phyloP scores from a whole-genome alignment of 2,113 vertebrate genomes.

The Antechinus stuartii region DNA sequence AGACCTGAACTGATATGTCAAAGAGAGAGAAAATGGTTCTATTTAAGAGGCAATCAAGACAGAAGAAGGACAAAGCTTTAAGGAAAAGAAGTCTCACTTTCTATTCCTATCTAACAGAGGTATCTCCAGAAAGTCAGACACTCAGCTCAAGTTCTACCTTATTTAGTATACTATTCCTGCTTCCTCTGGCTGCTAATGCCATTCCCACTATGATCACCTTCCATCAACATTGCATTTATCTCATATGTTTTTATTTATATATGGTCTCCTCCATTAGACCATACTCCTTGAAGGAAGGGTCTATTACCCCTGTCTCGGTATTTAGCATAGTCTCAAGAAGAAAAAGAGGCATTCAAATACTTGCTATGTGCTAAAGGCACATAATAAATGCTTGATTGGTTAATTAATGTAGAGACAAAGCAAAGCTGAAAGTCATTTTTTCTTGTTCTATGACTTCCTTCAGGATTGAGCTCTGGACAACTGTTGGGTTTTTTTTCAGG shows the following conservation, averaged over 20 bases:
- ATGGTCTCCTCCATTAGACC: background rate
- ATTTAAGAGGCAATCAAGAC: background rate
- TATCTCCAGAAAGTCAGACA: background rate
- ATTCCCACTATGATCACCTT: background rate
- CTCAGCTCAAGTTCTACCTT: background rate
- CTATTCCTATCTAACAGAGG: background rate
- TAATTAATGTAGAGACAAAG: background rate
- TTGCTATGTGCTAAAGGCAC: background rate
- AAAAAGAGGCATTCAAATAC: background rate
- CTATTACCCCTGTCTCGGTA: background rate
- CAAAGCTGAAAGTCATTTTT: background rate
- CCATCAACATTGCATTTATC: background rate
- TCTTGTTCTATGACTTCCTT: background rate
- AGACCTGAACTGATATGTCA: background rate
- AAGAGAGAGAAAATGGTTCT: background rate
- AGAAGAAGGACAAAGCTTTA: background rate
- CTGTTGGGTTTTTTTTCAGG: background rate
- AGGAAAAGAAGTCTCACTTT: background rate
- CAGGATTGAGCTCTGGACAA: background rate
- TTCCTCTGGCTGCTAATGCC: background rate
- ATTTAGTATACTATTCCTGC: background rate
- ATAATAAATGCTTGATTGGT: background rate
- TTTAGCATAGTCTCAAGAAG: background rate
- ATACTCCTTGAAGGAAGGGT: background rate
- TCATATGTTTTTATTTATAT: background rate